These are phyloP conservation scores for Erinaceus europaeus DNA, from an alignment of 2,113 vertebrate species.

Conservation along the genomic window DNA sequence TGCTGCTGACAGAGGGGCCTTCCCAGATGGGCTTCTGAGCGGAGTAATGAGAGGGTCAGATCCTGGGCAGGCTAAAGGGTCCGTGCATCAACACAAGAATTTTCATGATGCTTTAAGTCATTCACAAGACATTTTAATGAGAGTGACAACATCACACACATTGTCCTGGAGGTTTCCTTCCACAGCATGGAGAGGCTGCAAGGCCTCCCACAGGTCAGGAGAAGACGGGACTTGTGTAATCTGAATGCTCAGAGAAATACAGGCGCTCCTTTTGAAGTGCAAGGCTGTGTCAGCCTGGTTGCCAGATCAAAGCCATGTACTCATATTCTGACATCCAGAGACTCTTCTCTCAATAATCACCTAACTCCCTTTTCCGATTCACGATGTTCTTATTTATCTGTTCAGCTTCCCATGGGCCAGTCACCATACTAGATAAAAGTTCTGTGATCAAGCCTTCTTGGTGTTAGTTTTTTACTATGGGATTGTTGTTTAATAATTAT, in stretches of 20 bases:
- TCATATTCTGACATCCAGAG: not conserved
- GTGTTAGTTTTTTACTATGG: not conserved
- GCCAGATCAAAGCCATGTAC: not conserved
- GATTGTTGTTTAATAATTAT: no score
- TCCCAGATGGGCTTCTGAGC: conserved; percentile 45
- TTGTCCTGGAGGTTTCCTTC: not conserved
- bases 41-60: conserved; percentile 23
- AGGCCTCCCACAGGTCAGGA: not conserved
- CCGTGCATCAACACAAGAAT: not conserved
- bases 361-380: not conserved
- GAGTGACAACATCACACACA: not conserved
- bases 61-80: not conserved
- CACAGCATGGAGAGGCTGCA: not conserved
- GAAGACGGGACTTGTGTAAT: rapidly evolving
- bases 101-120: not conserved
- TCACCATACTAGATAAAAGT: not conserved
- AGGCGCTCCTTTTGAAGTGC: not conserved
- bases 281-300: not conserved
- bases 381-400: not conserved
- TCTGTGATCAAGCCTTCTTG: not conserved
- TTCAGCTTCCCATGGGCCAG: not conserved
- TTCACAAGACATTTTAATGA: not conserved
- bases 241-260: not conserved
- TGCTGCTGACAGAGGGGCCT: conserved; percentile 54
- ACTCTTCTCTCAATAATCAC: not conserved